Base-by-base conservation (phyloP, 2,888 invertebrate genomes). In the Nesidiocoris tenuis region DNA sequence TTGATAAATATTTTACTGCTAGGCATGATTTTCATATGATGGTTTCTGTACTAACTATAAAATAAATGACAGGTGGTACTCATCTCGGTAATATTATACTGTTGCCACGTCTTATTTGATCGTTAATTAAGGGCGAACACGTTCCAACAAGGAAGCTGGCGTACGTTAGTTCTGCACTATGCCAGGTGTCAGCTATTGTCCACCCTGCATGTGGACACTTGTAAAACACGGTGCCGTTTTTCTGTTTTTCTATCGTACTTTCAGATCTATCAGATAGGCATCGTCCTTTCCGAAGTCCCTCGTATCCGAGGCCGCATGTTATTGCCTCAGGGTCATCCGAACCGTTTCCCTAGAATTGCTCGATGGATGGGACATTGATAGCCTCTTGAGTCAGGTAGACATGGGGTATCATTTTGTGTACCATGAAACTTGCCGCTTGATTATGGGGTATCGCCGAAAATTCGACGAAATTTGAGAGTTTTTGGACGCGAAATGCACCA, bases 131-230 rank as follows among this genome's bases (percentile, higher is more conserved):
- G 12, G 39, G 39, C 39, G 39, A 39, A 39, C 39, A 7, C 12
- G 39, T 39, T 12, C 12, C 39, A 39, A 39, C 12, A 39, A 39
- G 39, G 39, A 39, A 39, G 39, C 39, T 39, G 39, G 5, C 39
- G 39, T 12, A 39, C 39, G 39, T 39, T 39, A 39, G 39, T 39
- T 39, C 39, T 39, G 12, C 39, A 39, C 12, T 39, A 18, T 59
- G n/a, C 59, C 59, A 59, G 59, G 59, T 59, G 59, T 18, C 59
- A 18, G 18, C 59, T 59, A 17, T 59, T 59, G 59, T 59, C 59
- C 59, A 59, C 59, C 59, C 19, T 3, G 39, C 12, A 7, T 39
- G 39, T 39, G 39, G 39, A 39, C 39, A 7, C 39, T 39, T 39
- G 39, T 39, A 39, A 39, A 39, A 39, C 39, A 39, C 39, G 39